Percentiles rank a stretch among this genome's conserved stretches.
Conservation (phyloP, 2,888 invertebrate species). For the Ophioninae sp. region DNA sequence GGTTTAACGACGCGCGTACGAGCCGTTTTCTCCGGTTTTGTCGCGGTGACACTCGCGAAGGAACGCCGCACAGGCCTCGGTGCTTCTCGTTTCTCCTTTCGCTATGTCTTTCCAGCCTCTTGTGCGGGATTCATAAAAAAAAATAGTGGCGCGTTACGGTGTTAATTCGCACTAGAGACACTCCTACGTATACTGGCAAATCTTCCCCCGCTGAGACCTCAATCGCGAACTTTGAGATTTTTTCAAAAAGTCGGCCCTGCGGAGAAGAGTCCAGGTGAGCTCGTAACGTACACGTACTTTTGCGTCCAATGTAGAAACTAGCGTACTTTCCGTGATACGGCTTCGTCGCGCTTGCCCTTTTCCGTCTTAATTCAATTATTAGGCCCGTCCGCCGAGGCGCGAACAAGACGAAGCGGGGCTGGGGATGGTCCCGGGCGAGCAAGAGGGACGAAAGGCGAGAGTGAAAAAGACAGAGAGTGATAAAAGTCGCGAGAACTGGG, state of each 20-base stretch:
- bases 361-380: slow-evolving; percentile 59
- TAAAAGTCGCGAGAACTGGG: slow-evolving; percentile 10
- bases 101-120: not conserved
- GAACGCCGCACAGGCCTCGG: not conserved
- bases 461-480: slow-evolving; percentile 12
- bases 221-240: slow-evolving; percentile 21
- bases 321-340: slow-evolving; percentile 51
- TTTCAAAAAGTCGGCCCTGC: not conserved
- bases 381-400: not conserved
- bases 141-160: too few relatives aligned
- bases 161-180: too few relatives aligned
- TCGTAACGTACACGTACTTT: slow-evolving; percentile 24
- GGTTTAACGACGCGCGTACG: not conserved
- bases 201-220: not conserved
- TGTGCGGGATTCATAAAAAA: too few relatives aligned
- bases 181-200: too few relatives aligned
- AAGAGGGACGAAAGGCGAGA: not conserved
- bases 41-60: not conserved
- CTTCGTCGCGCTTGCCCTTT: slow-evolving; percentile 62
- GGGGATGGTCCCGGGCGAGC: not conserved
- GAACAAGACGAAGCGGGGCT: not conserved
- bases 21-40: slow-evolving; percentile 52
- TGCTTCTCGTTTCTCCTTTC: not conserved
- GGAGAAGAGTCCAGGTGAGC: not conserved
- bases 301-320: slow-evolving; percentile 27